Evolutionary conservation across 2,888 invertebrate species (phyloP).

Genomic region (Arctia plantaginis): DNA sequence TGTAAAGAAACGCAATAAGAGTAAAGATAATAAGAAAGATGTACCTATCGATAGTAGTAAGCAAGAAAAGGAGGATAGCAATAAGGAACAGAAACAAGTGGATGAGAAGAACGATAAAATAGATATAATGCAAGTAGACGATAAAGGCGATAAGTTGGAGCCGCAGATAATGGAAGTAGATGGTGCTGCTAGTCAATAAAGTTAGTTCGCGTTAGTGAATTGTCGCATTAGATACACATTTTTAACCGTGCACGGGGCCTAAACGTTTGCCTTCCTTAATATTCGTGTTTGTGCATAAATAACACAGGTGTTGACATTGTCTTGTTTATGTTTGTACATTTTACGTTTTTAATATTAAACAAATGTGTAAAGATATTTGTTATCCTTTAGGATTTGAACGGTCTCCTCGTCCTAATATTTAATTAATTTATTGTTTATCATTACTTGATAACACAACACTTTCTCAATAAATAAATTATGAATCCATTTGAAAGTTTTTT

Average conservation of each 20-base stretch:
- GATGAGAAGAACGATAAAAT: constrained; percentile 58
- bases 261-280: constrained; percentile 57
- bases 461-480: constrained; percentile 84
- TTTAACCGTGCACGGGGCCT: constrained; percentile 64
- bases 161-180: constrained; percentile 81
- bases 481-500: constrained; percentile 64
- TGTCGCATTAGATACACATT: constrained; percentile 71
- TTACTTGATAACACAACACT: constrained; percentile 81
- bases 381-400: constrained; percentile 74
- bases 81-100: constrained; percentile 54
- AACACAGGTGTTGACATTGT: constrained; percentile 77
- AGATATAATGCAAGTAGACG: constrained; percentile 70
- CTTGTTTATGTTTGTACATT: constrained; percentile 83
- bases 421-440: constrained; percentile 85
- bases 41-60: constrained; percentile 62
- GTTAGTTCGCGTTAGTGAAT: constrained; percentile 78
- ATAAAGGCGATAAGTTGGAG: constrained; percentile 68
- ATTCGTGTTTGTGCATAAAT: constrained; percentile 72
- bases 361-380: constrained; percentile 65
- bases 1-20: constrained; percentile 81
- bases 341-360: constrained; percentile 77
- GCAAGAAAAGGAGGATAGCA: constrained; percentile 61
- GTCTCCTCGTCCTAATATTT: constrained; percentile 75
- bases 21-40: constrained; percentile 76
- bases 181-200: constrained; percentile 84